Evolutionary conservation across 2,113 vertebrate genomes (phyloP).

Genomic region (Pionites leucogaster): DNA sequence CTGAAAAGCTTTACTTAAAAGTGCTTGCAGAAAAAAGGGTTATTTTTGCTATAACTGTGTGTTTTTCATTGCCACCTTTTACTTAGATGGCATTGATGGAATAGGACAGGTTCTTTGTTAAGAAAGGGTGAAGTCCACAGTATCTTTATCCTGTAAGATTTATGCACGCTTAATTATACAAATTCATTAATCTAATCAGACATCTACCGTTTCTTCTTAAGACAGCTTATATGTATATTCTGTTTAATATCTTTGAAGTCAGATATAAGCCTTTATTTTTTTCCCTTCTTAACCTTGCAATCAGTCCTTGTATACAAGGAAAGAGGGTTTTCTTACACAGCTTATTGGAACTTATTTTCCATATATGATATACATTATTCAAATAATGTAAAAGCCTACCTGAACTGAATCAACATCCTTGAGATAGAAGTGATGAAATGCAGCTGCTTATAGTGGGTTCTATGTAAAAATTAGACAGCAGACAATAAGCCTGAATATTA

Average conservation of each 20-base stretch:
- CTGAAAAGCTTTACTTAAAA: neutral
- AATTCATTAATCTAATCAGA: neutral
- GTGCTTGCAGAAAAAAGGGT: neutral
- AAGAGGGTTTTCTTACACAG: neutral
- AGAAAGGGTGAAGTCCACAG: neutral
- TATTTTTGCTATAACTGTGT: neutral
- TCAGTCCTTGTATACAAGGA: neutral
- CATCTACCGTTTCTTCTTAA: neutral
- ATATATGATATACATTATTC: conserved; percentile 29
- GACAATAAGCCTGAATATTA: conserved; percentile 16
- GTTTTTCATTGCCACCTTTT: neutral
- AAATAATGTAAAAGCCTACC: conserved; percentile 10
- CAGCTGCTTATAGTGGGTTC: neutral
- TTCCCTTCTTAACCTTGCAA: neutral
- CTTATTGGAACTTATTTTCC: conserved; percentile 2
- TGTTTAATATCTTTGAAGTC: conserved; percentile 4
- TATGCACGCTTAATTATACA: neutral
- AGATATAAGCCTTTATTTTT: neutral
- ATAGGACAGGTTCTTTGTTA: neutral
- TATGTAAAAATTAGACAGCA: neutral
- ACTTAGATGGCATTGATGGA: neutral
- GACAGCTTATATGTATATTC: neutral
- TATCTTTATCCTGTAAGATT: neutral
- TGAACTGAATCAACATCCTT: neutral
- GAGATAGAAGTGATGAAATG: conserved; percentile 29